Evolutionary conservation across 2,888 invertebrate genomes (phyloP).

Genomic region (Euproctis similis): DNA sequence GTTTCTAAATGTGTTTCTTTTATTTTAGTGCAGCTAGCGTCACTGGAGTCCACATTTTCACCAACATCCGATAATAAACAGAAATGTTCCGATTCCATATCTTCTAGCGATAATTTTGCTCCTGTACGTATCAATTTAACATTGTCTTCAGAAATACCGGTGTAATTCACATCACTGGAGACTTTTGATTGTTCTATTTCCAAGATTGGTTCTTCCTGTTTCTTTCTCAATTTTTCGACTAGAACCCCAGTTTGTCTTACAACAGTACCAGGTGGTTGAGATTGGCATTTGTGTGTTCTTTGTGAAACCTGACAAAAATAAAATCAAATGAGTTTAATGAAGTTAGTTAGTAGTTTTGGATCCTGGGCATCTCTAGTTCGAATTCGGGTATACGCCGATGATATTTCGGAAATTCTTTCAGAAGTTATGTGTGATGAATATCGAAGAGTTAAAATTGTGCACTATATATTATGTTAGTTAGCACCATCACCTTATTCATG

Average conservation of each 20-base stretch:
- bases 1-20: slow-evolving; percentile 9
- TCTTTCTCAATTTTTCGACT: slow-evolving; percentile 66
- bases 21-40: slow-evolving; percentile 1
- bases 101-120: slow-evolving; percentile 63
- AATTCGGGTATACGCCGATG: no score
- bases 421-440: no score
- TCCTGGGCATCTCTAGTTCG: no score
- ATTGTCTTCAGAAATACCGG: slow-evolving; percentile 55
- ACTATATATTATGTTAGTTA: no score
- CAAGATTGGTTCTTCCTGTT: slow-evolving; percentile 35
- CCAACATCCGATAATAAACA: slow-evolving; percentile 45
- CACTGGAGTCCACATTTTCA: slow-evolving; percentile 19
- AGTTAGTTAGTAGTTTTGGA: no score
- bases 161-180: slow-evolving; percentile 22
- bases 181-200: slow-evolving; percentile 5
- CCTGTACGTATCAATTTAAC: slow-evolving; percentile 62
- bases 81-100: slow-evolving; percentile 65
- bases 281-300: slow-evolving; percentile 86
- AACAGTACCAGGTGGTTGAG: slow-evolving; percentile 77
- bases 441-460: no score
- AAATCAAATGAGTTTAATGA: no score
- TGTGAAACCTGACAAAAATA: slow-evolving; percentile 79
- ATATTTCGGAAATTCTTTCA: no score
- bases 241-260: slow-evolving; percentile 65
- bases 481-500: no score